Conservation (phyloP, 2,113 vertebrate genomes). For the Nannobrachium achirus region DNA sequence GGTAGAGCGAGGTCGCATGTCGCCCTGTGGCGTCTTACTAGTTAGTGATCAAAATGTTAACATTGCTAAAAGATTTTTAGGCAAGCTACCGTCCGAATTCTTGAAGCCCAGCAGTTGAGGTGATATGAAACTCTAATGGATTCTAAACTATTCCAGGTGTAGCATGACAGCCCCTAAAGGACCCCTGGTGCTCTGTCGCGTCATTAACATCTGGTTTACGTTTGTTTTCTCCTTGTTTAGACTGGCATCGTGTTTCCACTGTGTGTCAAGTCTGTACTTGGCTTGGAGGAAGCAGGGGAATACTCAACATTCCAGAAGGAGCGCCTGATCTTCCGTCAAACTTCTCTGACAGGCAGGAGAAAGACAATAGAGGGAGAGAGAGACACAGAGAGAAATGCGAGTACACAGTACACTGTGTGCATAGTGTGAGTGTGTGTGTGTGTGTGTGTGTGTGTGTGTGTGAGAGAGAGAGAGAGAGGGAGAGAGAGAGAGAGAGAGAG, state of each 20-base stretch:
- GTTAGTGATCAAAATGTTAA: too few relatives aligned
- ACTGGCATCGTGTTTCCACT: not conserved
- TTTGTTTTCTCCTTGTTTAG: constrained; percentile 2
- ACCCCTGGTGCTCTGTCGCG: not conserved
- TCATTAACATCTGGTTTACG: constrained; percentile 29
- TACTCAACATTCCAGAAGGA: constrained; percentile 72
- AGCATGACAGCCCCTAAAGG: too few relatives aligned
- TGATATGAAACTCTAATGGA: too few relatives aligned
- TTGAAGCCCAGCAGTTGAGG: too few relatives aligned
- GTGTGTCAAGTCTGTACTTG: constrained; percentile 74
- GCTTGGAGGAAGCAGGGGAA: constrained; percentile 58
- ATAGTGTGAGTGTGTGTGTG: constrained; percentile 20
- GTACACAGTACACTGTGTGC: too few relatives aligned
- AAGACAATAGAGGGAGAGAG: constrained; percentile 29
- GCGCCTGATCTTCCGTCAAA: constrained; percentile 56
- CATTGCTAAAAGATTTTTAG: too few relatives aligned
- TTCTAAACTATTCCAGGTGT: too few relatives aligned
- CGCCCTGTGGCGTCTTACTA: too few relatives aligned
- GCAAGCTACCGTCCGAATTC: too few relatives aligned
- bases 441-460: constrained; percentile 13
- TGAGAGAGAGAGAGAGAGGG: too few relatives aligned
- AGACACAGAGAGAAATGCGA: not conserved
- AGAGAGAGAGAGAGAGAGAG: too few relatives aligned
- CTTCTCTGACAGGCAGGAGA: constrained; percentile 62
- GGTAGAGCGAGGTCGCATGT: too few relatives aligned